Conservation (phyloP, 2,113 vertebrate genomes). For the Microtus ochrogaster region DNA sequence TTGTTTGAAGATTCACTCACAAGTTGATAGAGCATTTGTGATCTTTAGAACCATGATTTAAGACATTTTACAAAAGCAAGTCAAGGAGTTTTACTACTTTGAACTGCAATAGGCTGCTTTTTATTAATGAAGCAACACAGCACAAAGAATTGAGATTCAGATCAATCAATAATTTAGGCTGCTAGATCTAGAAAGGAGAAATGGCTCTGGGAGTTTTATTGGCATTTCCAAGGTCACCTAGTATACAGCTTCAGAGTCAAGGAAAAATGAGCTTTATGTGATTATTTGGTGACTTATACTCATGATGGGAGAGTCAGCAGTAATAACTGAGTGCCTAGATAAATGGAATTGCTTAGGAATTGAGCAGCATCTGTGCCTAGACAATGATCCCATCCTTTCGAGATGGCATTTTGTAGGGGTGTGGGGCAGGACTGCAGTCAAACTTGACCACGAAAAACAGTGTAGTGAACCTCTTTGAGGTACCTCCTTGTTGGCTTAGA, state of each 20-base stretch:
- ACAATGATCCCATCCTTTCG: not conserved
- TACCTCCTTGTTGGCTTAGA: not conserved
- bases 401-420: not conserved
- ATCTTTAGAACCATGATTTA: not conserved
- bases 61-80: conserved; percentile 23
- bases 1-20: conserved; percentile 3
- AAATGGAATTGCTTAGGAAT: not conserved
- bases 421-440: not conserved
- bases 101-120: not conserved
- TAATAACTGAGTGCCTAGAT: not conserved
- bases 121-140: not conserved
- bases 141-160: not conserved
- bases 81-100: not conserved
- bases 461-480: not conserved
- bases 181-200: not conserved
- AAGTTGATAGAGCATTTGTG: not conserved
- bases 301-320: not conserved
- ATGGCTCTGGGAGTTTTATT: conserved; percentile 4
- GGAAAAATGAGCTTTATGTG: not conserved
- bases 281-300: not conserved
- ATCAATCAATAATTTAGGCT: not conserved
- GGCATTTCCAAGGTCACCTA: conserved; percentile 45
- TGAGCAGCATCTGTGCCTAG: not conserved
- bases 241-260: not conserved
- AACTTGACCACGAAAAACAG: not conserved